Evolutionary conservation across 2,888 invertebrate genomes (phyloP).

Genomic region (Cosmorhoe ocellata): DNA sequence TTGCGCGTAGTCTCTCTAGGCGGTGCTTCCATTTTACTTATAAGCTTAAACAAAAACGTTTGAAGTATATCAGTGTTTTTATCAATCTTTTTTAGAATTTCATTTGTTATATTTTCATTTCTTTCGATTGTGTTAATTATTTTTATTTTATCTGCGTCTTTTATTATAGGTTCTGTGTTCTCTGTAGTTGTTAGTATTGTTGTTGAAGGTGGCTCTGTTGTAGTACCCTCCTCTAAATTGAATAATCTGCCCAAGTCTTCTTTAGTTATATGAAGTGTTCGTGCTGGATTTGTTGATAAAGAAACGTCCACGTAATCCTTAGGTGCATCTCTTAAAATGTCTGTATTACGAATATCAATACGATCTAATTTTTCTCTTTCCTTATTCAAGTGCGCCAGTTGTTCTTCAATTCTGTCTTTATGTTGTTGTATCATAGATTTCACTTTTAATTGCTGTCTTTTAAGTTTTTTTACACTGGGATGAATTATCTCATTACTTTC

Average conservation of each 20-base stretch:
- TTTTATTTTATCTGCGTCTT: constrained; percentile 27
- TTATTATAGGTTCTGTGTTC: constrained; percentile 19
- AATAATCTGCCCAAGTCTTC: neutral
- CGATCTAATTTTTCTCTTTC: constrained; percentile 53
- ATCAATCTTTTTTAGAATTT: constrained; percentile 63
- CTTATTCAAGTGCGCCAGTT: constrained; percentile 49
- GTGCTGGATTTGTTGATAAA: constrained; percentile 31
- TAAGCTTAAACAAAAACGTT: constrained; percentile 53
- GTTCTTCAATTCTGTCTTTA: constrained; percentile 54
- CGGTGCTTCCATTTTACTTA: constrained; percentile 37
- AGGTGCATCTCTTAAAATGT: constrained; percentile 18
- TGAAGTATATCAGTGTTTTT: constrained; percentile 60
- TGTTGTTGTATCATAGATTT: constrained; percentile 51
- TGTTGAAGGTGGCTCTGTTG: constrained; percentile 30
- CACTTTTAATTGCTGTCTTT: constrained; percentile 48
- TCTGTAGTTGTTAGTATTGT: constrained; percentile 15
- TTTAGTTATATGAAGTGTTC: neutral
- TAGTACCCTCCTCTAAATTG: neutral
- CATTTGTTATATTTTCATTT: constrained; percentile 58
- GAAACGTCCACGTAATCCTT: constrained; percentile 33
- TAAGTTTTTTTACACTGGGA: constrained; percentile 32
- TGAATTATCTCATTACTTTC: neutral
- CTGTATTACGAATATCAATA: constrained; percentile 16
- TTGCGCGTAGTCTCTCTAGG: constrained; percentile 6
- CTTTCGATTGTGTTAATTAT: constrained; percentile 48